These are phyloP conservation scores for Lycophotia porphyrea DNA, from an alignment of 2,888 invertebrate species.

Conservation along the genomic window DNA sequence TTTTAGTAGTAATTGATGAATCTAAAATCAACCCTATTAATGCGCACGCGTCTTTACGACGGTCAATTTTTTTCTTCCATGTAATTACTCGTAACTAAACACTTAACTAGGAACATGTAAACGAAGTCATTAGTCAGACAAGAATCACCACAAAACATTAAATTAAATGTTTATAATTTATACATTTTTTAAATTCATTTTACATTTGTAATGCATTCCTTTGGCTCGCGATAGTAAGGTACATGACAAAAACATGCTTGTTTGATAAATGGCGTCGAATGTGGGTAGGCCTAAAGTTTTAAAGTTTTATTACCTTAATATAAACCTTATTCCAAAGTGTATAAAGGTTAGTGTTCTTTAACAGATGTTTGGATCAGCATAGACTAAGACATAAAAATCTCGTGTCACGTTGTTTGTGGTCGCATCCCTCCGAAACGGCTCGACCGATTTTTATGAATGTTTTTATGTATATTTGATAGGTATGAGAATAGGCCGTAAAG, in stretches of 20 bases:
- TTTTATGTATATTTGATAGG: too few species aligned
- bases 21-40: too few species aligned
- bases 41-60: too few species aligned
- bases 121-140: slow-evolving; percentile 20
- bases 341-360: not conserved
- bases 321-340: not conserved
- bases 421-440: too few species aligned
- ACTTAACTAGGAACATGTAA: slow-evolving; percentile 16
- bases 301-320: not conserved
- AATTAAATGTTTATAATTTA: slow-evolving; percentile 39
- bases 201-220: slow-evolving; percentile 36
- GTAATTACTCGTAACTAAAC: too few species aligned
- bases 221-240: slow-evolving; percentile 11
- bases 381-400: too few species aligned
- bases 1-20: too few species aligned
- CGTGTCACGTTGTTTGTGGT: too few species aligned
- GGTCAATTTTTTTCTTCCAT: too few species aligned
- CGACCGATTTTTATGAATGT: too few species aligned
- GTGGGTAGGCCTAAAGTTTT: slow-evolving; percentile 21
- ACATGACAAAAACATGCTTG: slow-evolving; percentile 39
- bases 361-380: not conserved
- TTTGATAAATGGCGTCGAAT: slow-evolving; percentile 38
- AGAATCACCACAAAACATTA: slow-evolving; percentile 24
- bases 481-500: too few species aligned
- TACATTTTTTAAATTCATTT: slow-evolving; percentile 13